Evolutionary conservation across 2,113 vertebrate species (phyloP), one percentile per base, ranked within the genome.

Genomic region (Sterna hirundo): DNA sequence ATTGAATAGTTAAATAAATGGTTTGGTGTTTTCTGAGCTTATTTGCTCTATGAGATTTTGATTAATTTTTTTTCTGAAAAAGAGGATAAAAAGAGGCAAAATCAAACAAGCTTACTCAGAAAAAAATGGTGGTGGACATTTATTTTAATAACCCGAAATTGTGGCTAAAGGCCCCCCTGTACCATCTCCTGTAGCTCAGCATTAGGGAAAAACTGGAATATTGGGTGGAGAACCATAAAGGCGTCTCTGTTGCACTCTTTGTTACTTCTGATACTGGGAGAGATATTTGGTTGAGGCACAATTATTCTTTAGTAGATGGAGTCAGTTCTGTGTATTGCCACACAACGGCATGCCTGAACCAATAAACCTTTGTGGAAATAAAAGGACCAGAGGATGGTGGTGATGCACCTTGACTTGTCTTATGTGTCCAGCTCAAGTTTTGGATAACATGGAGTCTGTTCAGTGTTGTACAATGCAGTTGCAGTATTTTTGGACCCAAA

Each of bases 81-180:
- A 6, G 6, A 30, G 3, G 2, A 18, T 38, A 38, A 46, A 16
- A 65, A 54, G 15, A 82, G 15, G 44, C 9, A 71, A 62, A 77
- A 38, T 54, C 15, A 36, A 70, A 55, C 15, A 62, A 26, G 13
- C 20, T 44, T 82, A 10, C 11, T 42, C 15, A 34, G 13, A 19
- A 64, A n/a, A 55, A 62, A 36, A 14, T 5, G 1, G 8, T 4
- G 3, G 38, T 29, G 12, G 14, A 30, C 2, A 3, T 44, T 90
- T 79, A 4, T 32, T 54, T 66, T 55, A 25, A 12, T 54, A 69
- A 42, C 27, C 5, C 15, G 22, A 3, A 62, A 19, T 15, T 36
- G 5, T 30, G 15, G 36, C 5, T 81, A 2, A 51, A 47, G 18
- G 3, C 1, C 1, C 3, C 12, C 1, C 9, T 22, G 15, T 61